phyloP scores from a whole-genome alignment of 2,797 vertebrate species.

The Sebastolobus altivelis region DNA sequence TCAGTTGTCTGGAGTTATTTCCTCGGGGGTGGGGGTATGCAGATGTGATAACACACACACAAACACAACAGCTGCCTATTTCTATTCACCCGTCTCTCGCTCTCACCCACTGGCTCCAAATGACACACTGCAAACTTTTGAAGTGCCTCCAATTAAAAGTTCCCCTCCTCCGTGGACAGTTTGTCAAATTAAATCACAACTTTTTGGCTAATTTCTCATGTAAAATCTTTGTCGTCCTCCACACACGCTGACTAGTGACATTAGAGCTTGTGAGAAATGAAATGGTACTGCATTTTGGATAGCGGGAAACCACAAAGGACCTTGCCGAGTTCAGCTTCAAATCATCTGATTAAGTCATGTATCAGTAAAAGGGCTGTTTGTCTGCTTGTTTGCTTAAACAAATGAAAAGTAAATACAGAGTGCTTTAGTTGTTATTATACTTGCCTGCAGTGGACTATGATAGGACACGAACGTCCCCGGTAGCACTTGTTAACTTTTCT shows the following conservation, averaged over 20 bases:
- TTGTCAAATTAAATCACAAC: constrained; percentile 42
- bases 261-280: background rate
- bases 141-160: constrained; percentile 63
- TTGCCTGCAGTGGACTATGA: constrained; percentile 99
- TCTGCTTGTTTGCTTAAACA: background rate
- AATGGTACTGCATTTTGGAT: background rate
- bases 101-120: constrained; percentile 15
- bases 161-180: constrained; percentile 38
- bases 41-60: constrained; percentile 36
- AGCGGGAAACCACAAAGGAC: constrained; percentile 1
- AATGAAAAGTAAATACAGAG: background rate
- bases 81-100: constrained; percentile 9
- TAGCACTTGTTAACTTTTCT: constrained; percentile 99
- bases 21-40: constrained; percentile 41
- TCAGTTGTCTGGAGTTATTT: constrained; percentile 36
- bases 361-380: background rate
- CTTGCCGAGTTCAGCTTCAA: background rate
- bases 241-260: background rate
- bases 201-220: constrained; percentile 35
- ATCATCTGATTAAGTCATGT: background rate
- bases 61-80: background rate
- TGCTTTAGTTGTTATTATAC: constrained; percentile 70
- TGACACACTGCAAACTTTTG: constrained; percentile 30
- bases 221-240: constrained; percentile 30
- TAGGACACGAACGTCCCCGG: constrained; percentile 96